Evolutionary conservation across 1,140 invertebrate genomes (phyloP).

Genomic region (Brachionus sp.): DNA sequence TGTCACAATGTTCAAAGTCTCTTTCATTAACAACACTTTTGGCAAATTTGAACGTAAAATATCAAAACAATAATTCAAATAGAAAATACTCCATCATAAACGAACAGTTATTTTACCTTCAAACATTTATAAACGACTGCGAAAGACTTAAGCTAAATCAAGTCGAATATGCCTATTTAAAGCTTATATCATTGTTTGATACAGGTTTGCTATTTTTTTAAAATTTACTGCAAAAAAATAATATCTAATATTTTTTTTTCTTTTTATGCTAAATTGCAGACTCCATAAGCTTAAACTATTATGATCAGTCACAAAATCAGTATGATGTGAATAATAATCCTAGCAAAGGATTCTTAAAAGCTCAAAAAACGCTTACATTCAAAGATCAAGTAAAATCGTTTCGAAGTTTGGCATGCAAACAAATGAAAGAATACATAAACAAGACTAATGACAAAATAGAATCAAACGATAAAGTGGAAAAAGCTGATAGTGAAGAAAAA

Average conservation of each 20-base stretch:
- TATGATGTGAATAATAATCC: neutral
- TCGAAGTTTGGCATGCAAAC: slow-evolving; percentile 42
- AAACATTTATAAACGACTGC: slow-evolving; percentile 30
- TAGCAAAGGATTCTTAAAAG: neutral
- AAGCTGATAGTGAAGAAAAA: slow-evolving; percentile 5
- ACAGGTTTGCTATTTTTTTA: neutral
- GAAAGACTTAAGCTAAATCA: slow-evolving; percentile 6
- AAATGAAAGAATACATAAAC: slow-evolving; percentile 10
- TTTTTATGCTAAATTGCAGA: neutral
- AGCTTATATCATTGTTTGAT: slow-evolving; percentile 38
- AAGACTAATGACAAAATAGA: neutral
- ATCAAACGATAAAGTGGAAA: neutral
- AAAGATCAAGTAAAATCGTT: slow-evolving; percentile 38
- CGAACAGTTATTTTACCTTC: slow-evolving; percentile 24
- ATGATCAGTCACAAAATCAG: neutral
- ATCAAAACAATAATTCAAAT: slow-evolving; percentile 10
- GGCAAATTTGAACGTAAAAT: slow-evolving; percentile 36
- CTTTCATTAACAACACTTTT: slow-evolving; percentile 30
- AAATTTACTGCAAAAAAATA: neutral
- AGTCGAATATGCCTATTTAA: slow-evolving; percentile 42
- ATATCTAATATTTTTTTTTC: neutral
- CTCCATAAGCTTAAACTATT: neutral
- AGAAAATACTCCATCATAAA: slow-evolving; percentile 35
- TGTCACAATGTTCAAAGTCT: slow-evolving; percentile 20
- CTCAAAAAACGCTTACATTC: neutral